phyloP scores from a whole-genome alignment of 2,797 vertebrate species.

The Rhinatrema bivittatum region DNA sequence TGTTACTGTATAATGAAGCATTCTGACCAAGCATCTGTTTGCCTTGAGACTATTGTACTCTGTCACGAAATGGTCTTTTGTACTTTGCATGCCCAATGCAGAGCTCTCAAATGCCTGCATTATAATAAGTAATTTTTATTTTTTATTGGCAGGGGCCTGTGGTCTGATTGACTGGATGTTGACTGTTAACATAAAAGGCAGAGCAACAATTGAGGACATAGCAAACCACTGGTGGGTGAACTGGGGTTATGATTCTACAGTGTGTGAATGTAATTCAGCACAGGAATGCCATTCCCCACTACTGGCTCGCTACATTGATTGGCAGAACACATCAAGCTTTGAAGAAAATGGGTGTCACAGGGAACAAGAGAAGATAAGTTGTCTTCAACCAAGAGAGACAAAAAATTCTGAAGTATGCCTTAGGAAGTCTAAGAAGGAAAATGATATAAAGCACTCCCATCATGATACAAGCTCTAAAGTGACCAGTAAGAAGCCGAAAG shows the following conservation, averaged over 20 bases:
- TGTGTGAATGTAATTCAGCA: constrained; percentile 64
- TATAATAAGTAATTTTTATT: background rate
- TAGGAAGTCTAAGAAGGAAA: constrained; percentile 68
- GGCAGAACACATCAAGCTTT: constrained; percentile 52
- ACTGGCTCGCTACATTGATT: constrained; percentile 73
- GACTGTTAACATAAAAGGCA: constrained; percentile 57
- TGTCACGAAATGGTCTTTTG: no score
- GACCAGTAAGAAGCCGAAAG: constrained; percentile 58
- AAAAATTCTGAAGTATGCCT: constrained; percentile 36
- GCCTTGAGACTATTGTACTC: no score
- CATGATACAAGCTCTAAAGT: constrained; percentile 7
- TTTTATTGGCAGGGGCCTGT: constrained; percentile 57
- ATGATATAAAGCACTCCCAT: constrained; percentile 51
- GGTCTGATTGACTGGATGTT: constrained; percentile 74
- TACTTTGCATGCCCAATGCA: no score
- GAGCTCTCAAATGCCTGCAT: no score
- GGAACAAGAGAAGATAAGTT: constrained; percentile 6
- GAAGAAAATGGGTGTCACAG: constrained; percentile 4
- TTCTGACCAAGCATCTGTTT: no score
- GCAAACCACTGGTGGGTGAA: constrained; percentile 83
- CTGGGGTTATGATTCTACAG: constrained; percentile 69
- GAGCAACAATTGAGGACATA: constrained; percentile 75
- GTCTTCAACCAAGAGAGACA: constrained; percentile 28
- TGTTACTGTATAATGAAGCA: no score
- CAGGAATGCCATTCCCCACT: constrained; percentile 68